Evolutionary conservation across 2,113 vertebrate species (phyloP), one percentile per base, ranked within the genome.

Genomic region (Potamarius usumacintae): DNA sequence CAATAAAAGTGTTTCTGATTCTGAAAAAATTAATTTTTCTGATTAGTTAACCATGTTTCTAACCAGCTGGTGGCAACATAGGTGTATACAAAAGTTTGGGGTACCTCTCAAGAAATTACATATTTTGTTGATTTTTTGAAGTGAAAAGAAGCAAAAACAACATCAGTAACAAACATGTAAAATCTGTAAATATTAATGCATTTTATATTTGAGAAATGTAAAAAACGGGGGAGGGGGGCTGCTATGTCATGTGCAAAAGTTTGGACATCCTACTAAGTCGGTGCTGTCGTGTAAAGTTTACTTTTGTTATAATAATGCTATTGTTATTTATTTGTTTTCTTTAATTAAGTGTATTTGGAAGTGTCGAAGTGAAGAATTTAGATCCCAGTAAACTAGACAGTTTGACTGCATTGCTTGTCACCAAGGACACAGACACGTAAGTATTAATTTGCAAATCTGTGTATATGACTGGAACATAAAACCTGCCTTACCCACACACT

Each of bases 351-450:
- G 92, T 92, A 86, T 97, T 99, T 91, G 96, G 89, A 86, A 95
- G 91, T 48, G 67, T 97, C 71, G 97, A 98, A 91, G 15, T 97
- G 80, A 58, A 87, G 83, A 93, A 90, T 76, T 90, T 99, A 62
- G 62, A 92, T 5, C 91, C 94, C 53, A 0, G 78, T 7, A 95
- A 80, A 85, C 91, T 97, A 53, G 93, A 86, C 53, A 83, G 67
- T 22, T 88, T 99, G 60, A 92, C 91, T 0, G 93, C 96, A 42
- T 94, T 97, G 92, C 92, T 99, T 62, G 95, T 97, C 87, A 90
- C 93, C 22, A 72, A 94, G 89, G 14, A 92, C 0, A 91, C 87
- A 48, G 72, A 83, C 20, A 71, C 7, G 92, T 92, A 92, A 93
- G 93, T 85, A 55, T 84, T 58, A 27, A 3, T 85, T 25, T 77